Evolutionary conservation across 2,797 vertebrate genomes (phyloP), one percentile per base, ranked within the genome.

Genomic region (Sardinella longiceps): DNA sequence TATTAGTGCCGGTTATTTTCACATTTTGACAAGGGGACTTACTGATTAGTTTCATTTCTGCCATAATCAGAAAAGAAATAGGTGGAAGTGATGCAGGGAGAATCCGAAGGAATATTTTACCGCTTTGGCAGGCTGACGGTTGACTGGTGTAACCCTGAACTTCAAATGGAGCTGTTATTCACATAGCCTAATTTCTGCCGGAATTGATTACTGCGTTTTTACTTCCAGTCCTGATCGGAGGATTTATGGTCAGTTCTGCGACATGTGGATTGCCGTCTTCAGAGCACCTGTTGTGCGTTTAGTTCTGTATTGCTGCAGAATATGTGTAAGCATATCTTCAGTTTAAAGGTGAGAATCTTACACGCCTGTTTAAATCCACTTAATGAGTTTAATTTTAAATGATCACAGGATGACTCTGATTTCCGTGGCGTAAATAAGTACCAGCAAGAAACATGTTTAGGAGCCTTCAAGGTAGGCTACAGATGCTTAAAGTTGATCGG

Each of bases 241-340:
- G 66, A 74, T 74, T 74, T 66, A 66, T 66, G 28, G 60, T 66
- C 12, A 33, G 33, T 18, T 20, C 12, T 74, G 66, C 33, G 66
- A 37, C 15, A 74, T 74, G 63, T 70, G 66, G 33, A 15, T 74
- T 58, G 56, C n/a, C 20, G 66, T 74, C 33, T 0, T 39, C 66
- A 74, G 66, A 74, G 15, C 66, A 74, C 66, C 66, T 74, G 66
- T 74, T 74, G 66, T 74, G 33, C 66, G 14, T 39, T 5, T 74
- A 33, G 15, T 74, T 74, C 15, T 18, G 30, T 20, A 33, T 74
- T 5, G 33, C 15, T 7, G 33, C 15, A 74, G 33, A 37, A 74
- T 74, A 74, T 15, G 30, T 37, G 18, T 18, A 39, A 37, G 33
- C 33, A 74, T 4, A 74, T 74, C 14, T 15, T 23, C 33, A 74